Base-by-base conservation (phyloP, 2,888 invertebrate genomes). In the Leucophenga montana region DNA sequence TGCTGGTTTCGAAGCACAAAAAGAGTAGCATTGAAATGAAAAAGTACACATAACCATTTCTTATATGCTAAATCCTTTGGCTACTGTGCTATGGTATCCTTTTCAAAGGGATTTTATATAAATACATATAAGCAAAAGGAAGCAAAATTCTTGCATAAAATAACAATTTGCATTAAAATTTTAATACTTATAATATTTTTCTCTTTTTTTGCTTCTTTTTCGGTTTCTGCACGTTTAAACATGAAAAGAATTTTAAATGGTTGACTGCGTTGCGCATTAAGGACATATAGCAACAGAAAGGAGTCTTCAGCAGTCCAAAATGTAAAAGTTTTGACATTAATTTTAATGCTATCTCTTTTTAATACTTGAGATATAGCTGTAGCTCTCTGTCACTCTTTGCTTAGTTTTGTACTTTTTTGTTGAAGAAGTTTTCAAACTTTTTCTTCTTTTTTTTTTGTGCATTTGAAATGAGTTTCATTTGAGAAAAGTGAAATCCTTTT, bases 111-210 rank as follows among this genome's bases (percentile, higher is more conserved):
- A 83, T 78, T 81, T 71, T 66, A 71, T 64, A 48, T 71, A 73
- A 66, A 14, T 64, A 53, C 71, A 73, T 67, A 14, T 14, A 67
- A 50, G 54, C 27, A 16, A n/a, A 59, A 31, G 18, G 31, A 61
- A 59, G 22, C 33, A 31, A 76, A 75, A 78, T 80, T 83, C 84
- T 80, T 82, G 84, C 79, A 82, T 82, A 79, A 82, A 83, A 82
- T 83, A 82, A 82, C 82, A 82, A 80, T 82, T 82, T 82, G 80
- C 82, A 80, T 83, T 80, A 83, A 77, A 82, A 79, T 79, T 80
- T 73, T 78, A 80, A 82, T 82, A 78, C 83, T 79, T 80, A 71
- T 82, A 84, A 81, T 83, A 81, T 83, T 79, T 82, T 68, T 48
- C 64, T 67, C 33, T 57, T 53, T 56, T 69, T 62, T 11, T 14